phyloP scores from a whole-genome alignment of 2,797 vertebrate genomes.

The Lophius americanus region DNA sequence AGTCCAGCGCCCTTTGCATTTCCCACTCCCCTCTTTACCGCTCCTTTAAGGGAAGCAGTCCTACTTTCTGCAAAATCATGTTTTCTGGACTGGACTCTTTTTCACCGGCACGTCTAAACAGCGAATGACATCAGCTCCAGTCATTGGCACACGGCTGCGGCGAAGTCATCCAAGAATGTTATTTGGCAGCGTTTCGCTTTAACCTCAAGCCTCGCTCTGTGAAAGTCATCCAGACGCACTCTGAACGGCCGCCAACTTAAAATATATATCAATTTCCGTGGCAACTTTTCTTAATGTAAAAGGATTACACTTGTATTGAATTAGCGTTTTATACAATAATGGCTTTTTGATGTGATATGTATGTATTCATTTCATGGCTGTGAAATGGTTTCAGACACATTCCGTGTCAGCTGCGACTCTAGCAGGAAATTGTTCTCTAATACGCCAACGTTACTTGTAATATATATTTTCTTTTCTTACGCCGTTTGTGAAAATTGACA shows the following conservation, averaged over 20 bases:
- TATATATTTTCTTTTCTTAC: slow-evolving; percentile 29
- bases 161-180: slow-evolving; percentile 71
- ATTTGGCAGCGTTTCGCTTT: slow-evolving; percentile 63
- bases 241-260: slow-evolving; percentile 61
- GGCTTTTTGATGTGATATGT: slow-evolving; percentile 38
- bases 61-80: slow-evolving; percentile 40
- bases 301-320: slow-evolving; percentile 57
- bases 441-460: slow-evolving; percentile 29
- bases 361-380: slow-evolving; percentile 30
- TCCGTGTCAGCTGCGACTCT: slow-evolving; percentile 11
- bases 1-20: slow-evolving; percentile 30
- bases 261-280: slow-evolving; percentile 56
- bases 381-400: slow-evolving; percentile 22
- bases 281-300: slow-evolving; percentile 57
- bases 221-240: slow-evolving; percentile 60
- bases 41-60: slow-evolving; percentile 23
- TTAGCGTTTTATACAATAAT: slow-evolving; percentile 39
- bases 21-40: slow-evolving; percentile 42
- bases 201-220: slow-evolving; percentile 60
- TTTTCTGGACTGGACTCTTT: slow-evolving; percentile 49
- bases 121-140: slow-evolving; percentile 62
- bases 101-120: slow-evolving; percentile 72
- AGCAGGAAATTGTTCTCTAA: slow-evolving; percentile 19
- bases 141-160: slow-evolving; percentile 51
- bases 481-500: slow-evolving; percentile 47